Base-by-base conservation (phyloP, 2,113 vertebrate genomes). In the Seriola rivoliana region DNA sequence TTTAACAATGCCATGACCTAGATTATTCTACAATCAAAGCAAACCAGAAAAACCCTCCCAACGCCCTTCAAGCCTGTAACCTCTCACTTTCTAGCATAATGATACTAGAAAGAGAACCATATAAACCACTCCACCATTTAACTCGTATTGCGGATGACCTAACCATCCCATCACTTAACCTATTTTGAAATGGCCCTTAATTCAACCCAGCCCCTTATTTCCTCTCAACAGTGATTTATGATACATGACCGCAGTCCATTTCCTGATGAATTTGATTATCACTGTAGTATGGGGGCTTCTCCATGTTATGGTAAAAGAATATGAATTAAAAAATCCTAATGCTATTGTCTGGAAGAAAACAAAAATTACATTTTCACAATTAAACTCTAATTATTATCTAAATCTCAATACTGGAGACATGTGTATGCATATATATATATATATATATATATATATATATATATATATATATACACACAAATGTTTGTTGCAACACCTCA, bases 91-190 rank as follows among this genome's bases (percentile, higher is more conserved):
- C 23, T 57, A 70, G 11, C 5, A 57, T 57, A 38, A 81, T 74
- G 14, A 40, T 54, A 75, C 57, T 42, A 78, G 52, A 77, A 50
- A 66, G 66, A 42, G 32, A 68, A 34, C 34, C 46, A 76, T 54
- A 65, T 23, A 36, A 80, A 69, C 70, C 70, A 81, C 80, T 85
- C 66, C 67, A 71, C 71, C 78, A 74, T 75, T 84, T 75, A 70
- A 81, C 78, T 83, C 76, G 73, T 89, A 74, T 85, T 85, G 80
- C 19, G 3, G 23, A 88, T 90, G 86, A 90, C 89, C 88, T 75
- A 85, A 82, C 85, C 85, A 90, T 80, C 90, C 85, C 78, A 86
- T 85, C 89, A 93, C 92, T 93, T 93, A 91, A 91, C 90, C 91
- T 77, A 42, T 73, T 89, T 85, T 73, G 57, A 78, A 90, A 86